These are phyloP conservation scores for Lottia gigantea DNA, from an alignment of 2,888 invertebrate species.

Conservation along the genomic window DNA sequence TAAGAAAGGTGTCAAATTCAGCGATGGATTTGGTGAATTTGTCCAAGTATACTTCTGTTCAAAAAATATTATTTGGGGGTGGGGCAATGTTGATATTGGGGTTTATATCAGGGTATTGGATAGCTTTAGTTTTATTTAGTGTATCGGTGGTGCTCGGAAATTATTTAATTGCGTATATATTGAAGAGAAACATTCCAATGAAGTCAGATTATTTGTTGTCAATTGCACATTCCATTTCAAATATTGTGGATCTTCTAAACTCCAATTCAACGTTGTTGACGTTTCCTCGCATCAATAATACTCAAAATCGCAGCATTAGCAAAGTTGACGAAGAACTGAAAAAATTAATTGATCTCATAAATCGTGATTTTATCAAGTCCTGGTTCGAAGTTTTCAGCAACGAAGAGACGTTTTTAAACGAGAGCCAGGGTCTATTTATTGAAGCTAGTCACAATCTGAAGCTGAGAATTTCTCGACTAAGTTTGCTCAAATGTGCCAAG, in stretches of 20 bases:
- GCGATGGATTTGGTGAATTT: background rate
- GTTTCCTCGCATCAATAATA: background rate
- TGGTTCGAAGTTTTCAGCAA: conserved; percentile 50
- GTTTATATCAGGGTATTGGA: background rate
- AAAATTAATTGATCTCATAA: conserved; percentile 25
- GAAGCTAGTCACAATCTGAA: conserved; percentile 32
- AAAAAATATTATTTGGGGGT: background rate
- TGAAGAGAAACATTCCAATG: background rate
- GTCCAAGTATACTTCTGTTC: background rate
- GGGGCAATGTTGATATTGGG: background rate
- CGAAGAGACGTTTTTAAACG: conserved; percentile 38
- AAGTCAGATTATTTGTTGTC: background rate
- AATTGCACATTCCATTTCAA: background rate
- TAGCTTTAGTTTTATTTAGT: background rate
- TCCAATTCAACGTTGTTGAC: too few species aligned
- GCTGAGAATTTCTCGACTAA: conserved; percentile 24
- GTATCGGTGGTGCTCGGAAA: background rate
- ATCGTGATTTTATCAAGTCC: conserved; percentile 50
- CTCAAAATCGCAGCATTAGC: background rate
- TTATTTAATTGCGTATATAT: background rate
- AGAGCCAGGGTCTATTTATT: conserved; percentile 38
- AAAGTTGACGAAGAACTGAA: conserved; percentile 20
- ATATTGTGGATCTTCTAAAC: too few species aligned
- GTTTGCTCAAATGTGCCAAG: background rate
- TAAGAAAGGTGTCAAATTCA: background rate